phyloP scores from a whole-genome alignment of 2,888 invertebrate genomes.

The Timema cristinae region DNA sequence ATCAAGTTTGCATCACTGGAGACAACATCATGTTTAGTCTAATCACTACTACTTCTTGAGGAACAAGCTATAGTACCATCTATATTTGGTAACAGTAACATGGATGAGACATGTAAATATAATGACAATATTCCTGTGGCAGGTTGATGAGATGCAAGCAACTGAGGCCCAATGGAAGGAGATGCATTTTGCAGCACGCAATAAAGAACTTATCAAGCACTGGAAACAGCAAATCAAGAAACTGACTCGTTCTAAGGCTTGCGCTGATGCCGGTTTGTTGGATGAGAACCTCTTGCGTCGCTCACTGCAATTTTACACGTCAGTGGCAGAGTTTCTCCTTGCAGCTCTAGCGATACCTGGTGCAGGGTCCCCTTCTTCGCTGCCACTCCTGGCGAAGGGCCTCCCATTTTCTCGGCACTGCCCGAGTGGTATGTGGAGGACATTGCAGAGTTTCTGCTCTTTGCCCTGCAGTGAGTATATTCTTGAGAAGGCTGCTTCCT shows the following conservation, averaged over 20 bases:
- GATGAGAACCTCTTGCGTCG: slow-evolving; percentile 79
- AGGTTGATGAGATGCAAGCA: slow-evolving; percentile 69
- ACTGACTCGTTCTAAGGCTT: slow-evolving; percentile 74
- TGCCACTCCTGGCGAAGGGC: slow-evolving; percentile 56
- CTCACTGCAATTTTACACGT: slow-evolving; percentile 82
- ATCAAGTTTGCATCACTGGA: too few species aligned
- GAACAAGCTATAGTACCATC: too few species aligned
- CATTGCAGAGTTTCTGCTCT: slow-evolving; percentile 91
- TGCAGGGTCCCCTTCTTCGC: slow-evolving; percentile 38
- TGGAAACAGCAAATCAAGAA: slow-evolving; percentile 83
- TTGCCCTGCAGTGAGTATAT: slow-evolving; percentile 80
- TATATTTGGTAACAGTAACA: too few species aligned
- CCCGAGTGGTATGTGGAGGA: slow-evolving; percentile 99
- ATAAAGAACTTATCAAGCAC: slow-evolving; percentile 76
- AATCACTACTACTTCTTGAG: too few species aligned
- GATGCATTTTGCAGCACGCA: slow-evolving; percentile 69
- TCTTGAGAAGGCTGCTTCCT: slow-evolving; percentile 8
- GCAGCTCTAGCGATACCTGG: slow-evolving; percentile 54
- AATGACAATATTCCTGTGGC: background rate
- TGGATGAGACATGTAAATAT: too few species aligned
- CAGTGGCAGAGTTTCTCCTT: slow-evolving; percentile 75
- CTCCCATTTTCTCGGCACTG: slow-evolving; percentile 78
- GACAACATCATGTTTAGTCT: too few species aligned
- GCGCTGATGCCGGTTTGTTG: slow-evolving; percentile 84
- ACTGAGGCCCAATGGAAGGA: slow-evolving; percentile 80